Evolutionary conservation across 2,797 vertebrate species (phyloP).

Genomic region (Poecile montanus): DNA sequence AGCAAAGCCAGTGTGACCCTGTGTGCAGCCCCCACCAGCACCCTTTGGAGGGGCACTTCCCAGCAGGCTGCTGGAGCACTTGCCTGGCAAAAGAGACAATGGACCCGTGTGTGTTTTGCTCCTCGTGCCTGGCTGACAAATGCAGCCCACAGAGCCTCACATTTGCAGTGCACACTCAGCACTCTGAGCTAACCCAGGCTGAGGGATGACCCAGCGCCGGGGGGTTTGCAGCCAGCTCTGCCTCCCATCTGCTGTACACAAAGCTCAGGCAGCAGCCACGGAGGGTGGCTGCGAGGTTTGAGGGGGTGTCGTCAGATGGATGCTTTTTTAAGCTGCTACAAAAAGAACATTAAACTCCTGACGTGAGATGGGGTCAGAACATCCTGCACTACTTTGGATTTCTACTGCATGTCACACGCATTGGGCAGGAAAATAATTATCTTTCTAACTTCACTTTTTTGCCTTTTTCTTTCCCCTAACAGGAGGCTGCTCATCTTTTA

Average conservation of each 20-base stretch:
- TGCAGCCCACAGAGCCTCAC: not conserved
- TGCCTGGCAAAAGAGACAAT: not conserved
- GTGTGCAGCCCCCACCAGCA: rapidly evolving
- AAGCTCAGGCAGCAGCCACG: not conserved
- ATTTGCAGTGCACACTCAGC: not conserved
- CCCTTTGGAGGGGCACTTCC: not conserved
- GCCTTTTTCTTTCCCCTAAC: not conserved
- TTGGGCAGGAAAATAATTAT: not conserved
- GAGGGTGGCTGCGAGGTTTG: not conserved
- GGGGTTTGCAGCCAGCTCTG: not conserved
- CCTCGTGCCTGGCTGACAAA: not conserved
- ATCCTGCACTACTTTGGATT: not conserved
- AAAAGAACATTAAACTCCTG: not conserved
- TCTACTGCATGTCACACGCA: not conserved
- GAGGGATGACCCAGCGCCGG: not conserved
- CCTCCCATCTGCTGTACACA: not conserved
- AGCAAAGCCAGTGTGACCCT: not conserved
- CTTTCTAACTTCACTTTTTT: not conserved
- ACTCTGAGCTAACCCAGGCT: not conserved
- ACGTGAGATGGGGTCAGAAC: not conserved
- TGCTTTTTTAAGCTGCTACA: not conserved
- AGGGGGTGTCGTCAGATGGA: not conserved
- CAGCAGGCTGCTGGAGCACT: not conserved
- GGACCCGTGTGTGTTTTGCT: not conserved
- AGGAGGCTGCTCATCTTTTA: not conserved